These are phyloP conservation scores for Parazoanthus darwini DNA, from an alignment of 92 coral and sea anemone species.

Conservation along the genomic window DNA sequence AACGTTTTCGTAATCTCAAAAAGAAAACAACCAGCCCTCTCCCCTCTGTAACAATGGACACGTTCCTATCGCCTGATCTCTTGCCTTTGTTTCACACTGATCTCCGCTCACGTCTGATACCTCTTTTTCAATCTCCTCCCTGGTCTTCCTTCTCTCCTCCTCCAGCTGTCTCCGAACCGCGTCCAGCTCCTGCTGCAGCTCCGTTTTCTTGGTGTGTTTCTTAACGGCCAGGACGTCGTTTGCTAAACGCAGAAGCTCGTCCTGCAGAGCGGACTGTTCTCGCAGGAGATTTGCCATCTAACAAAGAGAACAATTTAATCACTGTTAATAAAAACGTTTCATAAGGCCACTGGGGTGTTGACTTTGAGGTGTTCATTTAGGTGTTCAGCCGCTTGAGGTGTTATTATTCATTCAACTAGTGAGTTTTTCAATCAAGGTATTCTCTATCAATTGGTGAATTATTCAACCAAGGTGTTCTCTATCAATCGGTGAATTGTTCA, in stretches of 20 bases:
- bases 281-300: slow-evolving; percentile 69
- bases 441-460: too few species aligned
- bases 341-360: too few species aligned
- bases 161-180: slow-evolving; percentile 42
- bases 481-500: too few species aligned
- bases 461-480: too few species aligned
- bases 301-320: neutral
- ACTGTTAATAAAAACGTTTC: neutral
- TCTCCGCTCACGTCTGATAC: neutral
- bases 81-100: neutral
- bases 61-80: neutral
- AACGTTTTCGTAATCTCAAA: too few species aligned
- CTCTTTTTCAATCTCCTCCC: slow-evolving; percentile 57
- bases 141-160: slow-evolving; percentile 44
- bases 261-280: slow-evolving; percentile 59
- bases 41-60: neutral
- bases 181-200: slow-evolving; percentile 42
- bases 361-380: too few species aligned
- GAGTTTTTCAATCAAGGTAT: too few species aligned
- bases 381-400: too few species aligned
- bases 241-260: slow-evolving; percentile 52
- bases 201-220: slow-evolving; percentile 48
- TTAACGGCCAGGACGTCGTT: slow-evolving; percentile 50
- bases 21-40: too few species aligned
- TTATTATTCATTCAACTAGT: too few species aligned